A percentile compares a stretch with the other conserved stretches of the same genome.
Conservation (phyloP, 2,113 vertebrate genomes). For the Aegithalos caudatus region DNA sequence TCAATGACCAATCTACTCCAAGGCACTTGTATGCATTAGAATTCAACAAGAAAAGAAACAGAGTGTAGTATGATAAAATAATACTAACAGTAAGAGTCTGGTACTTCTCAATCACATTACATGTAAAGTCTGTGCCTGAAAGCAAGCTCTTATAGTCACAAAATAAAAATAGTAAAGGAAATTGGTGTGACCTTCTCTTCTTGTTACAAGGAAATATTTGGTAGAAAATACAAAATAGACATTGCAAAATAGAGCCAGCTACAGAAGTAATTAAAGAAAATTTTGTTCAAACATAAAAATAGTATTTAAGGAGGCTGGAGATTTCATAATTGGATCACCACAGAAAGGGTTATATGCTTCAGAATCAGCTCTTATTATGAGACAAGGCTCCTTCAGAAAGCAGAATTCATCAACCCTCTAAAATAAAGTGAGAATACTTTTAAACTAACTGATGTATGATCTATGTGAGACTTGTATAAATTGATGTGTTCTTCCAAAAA, state of each 20-base stretch:
- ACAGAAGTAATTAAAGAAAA: not conserved
- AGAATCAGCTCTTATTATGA: not conserved
- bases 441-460: not conserved
- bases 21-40: not conserved
- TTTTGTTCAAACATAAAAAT: not conserved
- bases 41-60: not conserved
- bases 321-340: not conserved
- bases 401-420: not conserved
- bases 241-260: not conserved
- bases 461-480: not conserved
- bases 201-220: not conserved
- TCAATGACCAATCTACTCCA: not conserved
- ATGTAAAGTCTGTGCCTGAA: not conserved
- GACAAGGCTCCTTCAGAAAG: not conserved
- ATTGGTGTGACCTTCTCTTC: not conserved
- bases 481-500: not conserved
- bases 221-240: not conserved
- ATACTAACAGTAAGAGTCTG: not conserved
- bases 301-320: not conserved
- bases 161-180: not conserved
- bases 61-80: not conserved
- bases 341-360: not conserved
- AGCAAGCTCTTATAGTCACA: not conserved
- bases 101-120: not conserved
- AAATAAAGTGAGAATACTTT: not conserved